Base-by-base conservation (phyloP, 2,113 vertebrate genomes). In the Eidolon helvum region DNA sequence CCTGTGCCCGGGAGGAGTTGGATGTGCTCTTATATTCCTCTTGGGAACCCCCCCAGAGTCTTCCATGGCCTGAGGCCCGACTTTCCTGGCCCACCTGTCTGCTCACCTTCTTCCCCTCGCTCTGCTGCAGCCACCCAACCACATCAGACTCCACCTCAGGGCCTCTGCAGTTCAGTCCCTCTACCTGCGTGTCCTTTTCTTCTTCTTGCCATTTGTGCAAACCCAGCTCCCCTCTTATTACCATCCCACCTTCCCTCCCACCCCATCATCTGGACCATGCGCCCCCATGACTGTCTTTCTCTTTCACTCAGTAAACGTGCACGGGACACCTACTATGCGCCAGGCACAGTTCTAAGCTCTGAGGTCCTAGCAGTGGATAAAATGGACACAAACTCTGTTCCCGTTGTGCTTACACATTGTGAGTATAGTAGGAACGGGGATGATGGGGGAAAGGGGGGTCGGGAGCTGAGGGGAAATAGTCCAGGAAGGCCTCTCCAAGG, bases 271-370 rank as follows among this genome's bases (percentile, higher is more conserved):
- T 28, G 24, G n/a, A n/a, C 15, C 7, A 63, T 43, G 24, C 2
- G 21, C 18, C 26, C 55, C 50, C 26, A 3, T 30, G 33, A 35
- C 8, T 0, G 21, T 5, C 45, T 66, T 50, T 66, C 45, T 21
- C 66, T 55, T 48, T 35, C 77, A 65, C 59, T 38, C 21, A 26
- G 43, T 38, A 28, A 50, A 45, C 59, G 11, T 35, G 48, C 45
- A 33, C 6, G 0, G 6, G 30, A 5, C 19, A 10, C 26, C 50
- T 11, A 1, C 45, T 12, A 11, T 0, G 0, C 11, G 15, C 22
- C 33, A 38, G 45, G 24, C 15, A 26, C 63, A 19, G 22, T 35
- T 68, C 63, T 28, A 9, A 53, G n/a, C 33, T 38, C 90, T 59
- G 40, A 16, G 66, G 53, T 33, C 10, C 4, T 33, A 1, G 75